Conservation (phyloP, 2,888 invertebrate species). For the Chorisops tibialis region DNA sequence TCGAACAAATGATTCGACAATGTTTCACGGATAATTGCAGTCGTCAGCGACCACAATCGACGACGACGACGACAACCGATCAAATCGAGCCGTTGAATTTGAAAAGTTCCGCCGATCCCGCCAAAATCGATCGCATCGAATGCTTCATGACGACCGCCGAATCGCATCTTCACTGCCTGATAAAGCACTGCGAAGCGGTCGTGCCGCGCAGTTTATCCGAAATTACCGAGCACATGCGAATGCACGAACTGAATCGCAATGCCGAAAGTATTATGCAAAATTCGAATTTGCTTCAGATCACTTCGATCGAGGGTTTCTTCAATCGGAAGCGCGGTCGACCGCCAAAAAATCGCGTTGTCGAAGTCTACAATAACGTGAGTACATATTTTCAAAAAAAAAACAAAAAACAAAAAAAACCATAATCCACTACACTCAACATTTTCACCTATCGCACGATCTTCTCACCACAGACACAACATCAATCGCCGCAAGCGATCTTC, state of each 20-base stretch:
- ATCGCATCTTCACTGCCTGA: constrained; percentile 38
- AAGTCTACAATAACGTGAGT: constrained; percentile 82
- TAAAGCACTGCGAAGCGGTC: constrained; percentile 37
- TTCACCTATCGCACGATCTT: neutral
- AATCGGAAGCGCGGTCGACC: constrained; percentile 90
- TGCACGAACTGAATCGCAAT: constrained; percentile 30
- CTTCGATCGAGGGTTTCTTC: constrained; percentile 86
- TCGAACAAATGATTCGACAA: constrained; percentile 35
- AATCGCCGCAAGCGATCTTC: constrained; percentile 86
- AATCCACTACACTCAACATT: too few species aligned
- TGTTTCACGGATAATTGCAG: constrained; percentile 36
- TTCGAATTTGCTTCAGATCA: constrained; percentile 49
- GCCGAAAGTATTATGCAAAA: constrained; percentile 32
- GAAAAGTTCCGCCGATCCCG: constrained; percentile 5
- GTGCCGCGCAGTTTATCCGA: constrained; percentile 35
- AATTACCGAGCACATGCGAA: constrained; percentile 38
- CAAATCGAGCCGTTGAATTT: constrained; percentile 32
- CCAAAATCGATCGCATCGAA: constrained; percentile 6
- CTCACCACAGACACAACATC: constrained; percentile 52
- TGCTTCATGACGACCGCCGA: constrained; percentile 19
- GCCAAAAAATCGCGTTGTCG: constrained; percentile 93
- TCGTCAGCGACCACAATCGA: constrained; percentile 22
- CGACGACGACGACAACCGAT: neutral
- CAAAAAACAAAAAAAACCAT: neutral
- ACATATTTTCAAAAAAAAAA: constrained; percentile 1